phyloP scores from a whole-genome alignment of 1,140 invertebrate species.

The Aphelinus certus region DNA sequence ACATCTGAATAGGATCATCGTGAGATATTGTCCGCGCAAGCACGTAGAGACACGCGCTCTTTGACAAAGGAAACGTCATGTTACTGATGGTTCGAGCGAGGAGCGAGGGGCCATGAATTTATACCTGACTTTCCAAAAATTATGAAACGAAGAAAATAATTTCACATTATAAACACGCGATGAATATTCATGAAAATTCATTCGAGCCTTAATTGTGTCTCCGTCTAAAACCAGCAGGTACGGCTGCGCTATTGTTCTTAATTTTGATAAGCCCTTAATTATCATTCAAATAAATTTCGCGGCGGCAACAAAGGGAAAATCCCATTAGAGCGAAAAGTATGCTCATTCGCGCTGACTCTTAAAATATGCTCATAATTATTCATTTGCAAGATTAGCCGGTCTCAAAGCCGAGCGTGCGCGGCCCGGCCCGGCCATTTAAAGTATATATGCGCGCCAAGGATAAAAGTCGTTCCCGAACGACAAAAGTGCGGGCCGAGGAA shows the following conservation, averaged over 20 bases:
- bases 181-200: too few relatives aligned
- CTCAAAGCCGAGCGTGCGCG: neutral
- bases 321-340: conserved; percentile 27
- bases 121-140: neutral
- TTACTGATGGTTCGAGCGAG: too few relatives aligned
- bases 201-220: too few relatives aligned
- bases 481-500: neutral
- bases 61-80: too few relatives aligned
- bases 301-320: conserved; percentile 17
- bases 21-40: too few relatives aligned
- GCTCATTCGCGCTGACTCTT: conserved; percentile 3
- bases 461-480: neutral
- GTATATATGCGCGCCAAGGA: neutral
- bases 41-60: too few relatives aligned
- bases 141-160: neutral
- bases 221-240: too few relatives aligned
- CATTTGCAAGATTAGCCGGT: conserved; percentile 23
- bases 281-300: conserved; percentile 16
- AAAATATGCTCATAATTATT: conserved; percentile 27
- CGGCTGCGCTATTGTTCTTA: neutral
- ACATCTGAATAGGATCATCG: too few relatives aligned
- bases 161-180: neutral
- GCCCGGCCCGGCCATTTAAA: too few relatives aligned
- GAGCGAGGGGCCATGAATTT: too few relatives aligned
- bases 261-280: conserved; percentile 23